These are phyloP conservation scores for Dicycla oo DNA, from an alignment of 2,888 invertebrate species.

Conservation along the genomic window DNA sequence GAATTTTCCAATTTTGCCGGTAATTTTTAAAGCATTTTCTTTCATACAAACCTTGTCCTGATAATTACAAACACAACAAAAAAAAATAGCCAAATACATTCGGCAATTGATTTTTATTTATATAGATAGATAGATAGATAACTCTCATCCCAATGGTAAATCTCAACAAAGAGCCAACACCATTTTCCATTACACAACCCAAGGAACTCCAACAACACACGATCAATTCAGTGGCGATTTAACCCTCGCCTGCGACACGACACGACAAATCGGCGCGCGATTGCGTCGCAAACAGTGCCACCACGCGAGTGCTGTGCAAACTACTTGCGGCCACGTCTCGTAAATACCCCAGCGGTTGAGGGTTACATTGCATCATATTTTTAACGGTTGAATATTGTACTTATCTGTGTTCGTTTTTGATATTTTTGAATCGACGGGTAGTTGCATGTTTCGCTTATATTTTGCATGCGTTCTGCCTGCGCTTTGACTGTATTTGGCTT, in stretches of 20 bases:
- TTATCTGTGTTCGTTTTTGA: slow-evolving; percentile 18
- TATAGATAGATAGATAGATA: no score
- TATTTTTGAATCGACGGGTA: background rate
- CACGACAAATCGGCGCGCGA: slow-evolving; percentile 57
- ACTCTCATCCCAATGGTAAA: no score
- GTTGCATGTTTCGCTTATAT: background rate
- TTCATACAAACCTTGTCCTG: no score
- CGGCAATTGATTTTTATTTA: no score
- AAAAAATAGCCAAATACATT: no score
- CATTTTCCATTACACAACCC: slow-evolving; percentile 1
- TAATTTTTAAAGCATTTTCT: no score
- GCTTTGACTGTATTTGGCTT: background rate
- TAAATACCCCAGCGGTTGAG: slow-evolving; percentile 47
- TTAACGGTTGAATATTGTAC: slow-evolving; percentile 17
- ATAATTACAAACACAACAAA: no score
- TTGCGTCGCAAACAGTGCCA: slow-evolving; percentile 64
- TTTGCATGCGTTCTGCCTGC: background rate
- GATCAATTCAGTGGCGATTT: slow-evolving; percentile 59
- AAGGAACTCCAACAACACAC: slow-evolving; percentile 12
- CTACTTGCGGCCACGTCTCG: slow-evolving; percentile 49
- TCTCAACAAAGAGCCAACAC: background rate
- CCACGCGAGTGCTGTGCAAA: slow-evolving; percentile 62
- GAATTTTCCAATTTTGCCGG: no score
- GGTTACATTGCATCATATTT: slow-evolving; percentile 46
- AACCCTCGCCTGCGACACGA: slow-evolving; percentile 49